These are phyloP conservation scores for Hormiphora californensis DNA, from an alignment of 37 sponge, comb jelly and placozoan species.

Conservation along the genomic window DNA sequence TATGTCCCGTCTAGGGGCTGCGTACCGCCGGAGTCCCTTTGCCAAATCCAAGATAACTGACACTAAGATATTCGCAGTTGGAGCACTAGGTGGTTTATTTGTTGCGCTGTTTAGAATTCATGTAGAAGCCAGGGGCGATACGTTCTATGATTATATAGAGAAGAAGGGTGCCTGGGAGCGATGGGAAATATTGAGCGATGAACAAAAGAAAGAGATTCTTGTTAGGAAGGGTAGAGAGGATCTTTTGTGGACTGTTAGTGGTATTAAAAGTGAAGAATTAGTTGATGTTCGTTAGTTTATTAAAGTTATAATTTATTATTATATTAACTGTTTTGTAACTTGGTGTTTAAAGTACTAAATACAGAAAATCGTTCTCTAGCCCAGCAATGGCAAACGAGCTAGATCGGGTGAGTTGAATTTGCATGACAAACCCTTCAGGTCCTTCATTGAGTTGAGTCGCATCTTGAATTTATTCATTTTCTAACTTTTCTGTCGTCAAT, in stretches of 20 bases:
- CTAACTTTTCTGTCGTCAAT: not conserved
- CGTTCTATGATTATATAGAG: not conserved
- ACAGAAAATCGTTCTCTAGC: too few relatives aligned
- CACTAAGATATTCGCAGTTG: too few relatives aligned
- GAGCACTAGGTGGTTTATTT: not conserved
- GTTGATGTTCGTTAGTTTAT: too few relatives aligned
- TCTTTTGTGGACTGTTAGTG: too few relatives aligned
- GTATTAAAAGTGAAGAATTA: too few relatives aligned
- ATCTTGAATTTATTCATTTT: not conserved
- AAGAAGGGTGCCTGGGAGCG: not conserved
- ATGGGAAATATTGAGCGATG: not conserved
- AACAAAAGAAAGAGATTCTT: not conserved
- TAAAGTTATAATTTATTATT: not conserved
- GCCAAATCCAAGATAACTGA: too few relatives aligned
- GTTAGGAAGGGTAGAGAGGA: not conserved
- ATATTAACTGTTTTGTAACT: too few relatives aligned
- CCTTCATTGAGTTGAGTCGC: too few relatives aligned
- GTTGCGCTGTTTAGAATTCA: not conserved
- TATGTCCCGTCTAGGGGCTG: too few relatives aligned
- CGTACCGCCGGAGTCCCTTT: too few relatives aligned
- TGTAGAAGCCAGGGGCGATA: not conserved
- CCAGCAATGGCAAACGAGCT: slow-evolving; percentile 21
- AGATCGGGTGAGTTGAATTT: slow-evolving; percentile 26
- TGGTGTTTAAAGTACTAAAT: too few relatives aligned
- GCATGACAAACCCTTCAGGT: too few relatives aligned